Percentiles rank a stretch among this genome's conserved stretches.
phyloP scores from a whole-genome alignment of 2,888 invertebrate genomes.

The Dilophus febrilis region DNA sequence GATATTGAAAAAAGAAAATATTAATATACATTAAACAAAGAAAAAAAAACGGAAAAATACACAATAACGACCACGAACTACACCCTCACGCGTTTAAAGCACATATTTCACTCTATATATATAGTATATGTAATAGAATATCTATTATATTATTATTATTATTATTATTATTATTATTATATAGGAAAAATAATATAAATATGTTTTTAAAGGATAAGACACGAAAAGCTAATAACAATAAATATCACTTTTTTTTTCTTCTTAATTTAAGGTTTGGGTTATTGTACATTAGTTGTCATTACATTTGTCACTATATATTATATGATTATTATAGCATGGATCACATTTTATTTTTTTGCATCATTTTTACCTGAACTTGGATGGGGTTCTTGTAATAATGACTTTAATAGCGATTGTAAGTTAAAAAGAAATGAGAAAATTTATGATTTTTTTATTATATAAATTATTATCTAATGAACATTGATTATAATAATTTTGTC shows the following conservation, averaged over 20 bases:
- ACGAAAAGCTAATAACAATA: slow-evolving; percentile 5
- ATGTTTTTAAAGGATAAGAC: slow-evolving; percentile 2
- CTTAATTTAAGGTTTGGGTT: slow-evolving; percentile 40
- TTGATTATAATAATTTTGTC: no score
- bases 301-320: slow-evolving; percentile 58
- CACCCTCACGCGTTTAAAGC: not conserved
- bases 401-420: slow-evolving; percentile 42
- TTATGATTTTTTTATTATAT: no score
- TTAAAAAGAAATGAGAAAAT: no score
- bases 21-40: not conserved
- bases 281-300: slow-evolving; percentile 52
- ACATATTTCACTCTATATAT: no score
- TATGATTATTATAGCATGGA: slow-evolving; percentile 66
- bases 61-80: not conserved
- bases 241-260: slow-evolving; percentile 6
- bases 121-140: no score
- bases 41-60: slow-evolving; percentile 21
- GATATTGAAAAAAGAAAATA: no score
- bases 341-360: slow-evolving; percentile 54
- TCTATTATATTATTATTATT: no score
- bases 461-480: no score
- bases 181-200: no score
- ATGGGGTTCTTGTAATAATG: slow-evolving; percentile 51
- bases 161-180: no score
- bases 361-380: slow-evolving; percentile 44